Evolutionary conservation across 2,113 vertebrate species (phyloP).

Genomic region (Tupaia tana): DNA sequence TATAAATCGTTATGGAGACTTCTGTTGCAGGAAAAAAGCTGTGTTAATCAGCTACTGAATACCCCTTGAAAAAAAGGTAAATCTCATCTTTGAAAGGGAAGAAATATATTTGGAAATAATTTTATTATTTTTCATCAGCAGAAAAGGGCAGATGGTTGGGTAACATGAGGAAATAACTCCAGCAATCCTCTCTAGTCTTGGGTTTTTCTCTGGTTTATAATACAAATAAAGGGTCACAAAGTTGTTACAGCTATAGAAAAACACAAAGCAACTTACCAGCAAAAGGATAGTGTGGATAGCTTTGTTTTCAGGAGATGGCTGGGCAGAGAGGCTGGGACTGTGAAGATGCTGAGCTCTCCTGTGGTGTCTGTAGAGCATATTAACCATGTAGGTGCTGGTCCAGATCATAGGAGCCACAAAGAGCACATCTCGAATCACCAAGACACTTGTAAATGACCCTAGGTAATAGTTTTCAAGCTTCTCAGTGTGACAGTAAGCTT

Average conservation of each 20-base stretch:
- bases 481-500: neutral
- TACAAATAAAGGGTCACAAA: neutral
- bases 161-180: neutral
- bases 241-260: neutral
- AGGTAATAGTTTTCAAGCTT: too few relatives aligned
- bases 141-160: neutral
- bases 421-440: neutral
- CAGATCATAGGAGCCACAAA: neutral
- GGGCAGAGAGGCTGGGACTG: neutral
- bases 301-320: neutral
- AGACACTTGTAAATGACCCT: neutral
- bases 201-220: neutral
- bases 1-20: neutral
- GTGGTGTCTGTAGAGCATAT: neutral
- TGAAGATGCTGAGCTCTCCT: neutral
- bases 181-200: neutral
- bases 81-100: neutral
- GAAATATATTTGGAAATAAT: neutral
- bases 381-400: neutral
- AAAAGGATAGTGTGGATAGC: neutral
- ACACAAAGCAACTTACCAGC: neutral
- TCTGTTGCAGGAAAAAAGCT: neutral
- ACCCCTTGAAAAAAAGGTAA: neutral
- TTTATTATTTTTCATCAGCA: constrained; percentile 25
- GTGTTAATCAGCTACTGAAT: neutral